phyloP scores from a whole-genome alignment of 2,797 vertebrate genomes.

The Nothura maculosa region DNA sequence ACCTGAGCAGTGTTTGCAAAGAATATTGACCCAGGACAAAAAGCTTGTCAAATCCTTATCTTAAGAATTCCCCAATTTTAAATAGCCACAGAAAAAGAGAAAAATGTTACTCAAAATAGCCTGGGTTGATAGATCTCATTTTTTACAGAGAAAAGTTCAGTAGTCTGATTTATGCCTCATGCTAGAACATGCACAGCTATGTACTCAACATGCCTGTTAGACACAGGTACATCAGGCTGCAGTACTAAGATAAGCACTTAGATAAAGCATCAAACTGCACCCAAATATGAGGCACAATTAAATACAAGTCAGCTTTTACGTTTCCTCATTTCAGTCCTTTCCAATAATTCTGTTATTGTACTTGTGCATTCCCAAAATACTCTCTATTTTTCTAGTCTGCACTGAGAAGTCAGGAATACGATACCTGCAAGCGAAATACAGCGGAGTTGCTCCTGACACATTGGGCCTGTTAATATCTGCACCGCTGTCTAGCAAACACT shows the following conservation, averaged over 20 bases:
- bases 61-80: not conserved
- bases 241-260: not conserved
- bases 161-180: not conserved
- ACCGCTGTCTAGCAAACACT: slow-evolving; percentile 96
- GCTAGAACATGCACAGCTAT: not conserved
- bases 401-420: slow-evolving; percentile 9
- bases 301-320: not conserved
- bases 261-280: not conserved
- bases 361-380: not conserved
- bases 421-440: slow-evolving; percentile 99
- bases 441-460: slow-evolving; percentile 96
- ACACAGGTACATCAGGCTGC: not conserved
- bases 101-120: not conserved
- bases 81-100: not conserved
- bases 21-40: not conserved
- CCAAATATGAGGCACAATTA: not conserved
- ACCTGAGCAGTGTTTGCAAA: not conserved
- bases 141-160: not conserved
- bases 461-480: slow-evolving; percentile 98
- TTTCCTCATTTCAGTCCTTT: not conserved
- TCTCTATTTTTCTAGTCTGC: not conserved
- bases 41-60: not conserved
- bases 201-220: not conserved
- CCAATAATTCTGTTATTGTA: not conserved
- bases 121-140: not conserved